These are phyloP conservation scores for Drosophila lutescens DNA, from an alignment of 2,888 invertebrate species.

Conservation along the genomic window DNA sequence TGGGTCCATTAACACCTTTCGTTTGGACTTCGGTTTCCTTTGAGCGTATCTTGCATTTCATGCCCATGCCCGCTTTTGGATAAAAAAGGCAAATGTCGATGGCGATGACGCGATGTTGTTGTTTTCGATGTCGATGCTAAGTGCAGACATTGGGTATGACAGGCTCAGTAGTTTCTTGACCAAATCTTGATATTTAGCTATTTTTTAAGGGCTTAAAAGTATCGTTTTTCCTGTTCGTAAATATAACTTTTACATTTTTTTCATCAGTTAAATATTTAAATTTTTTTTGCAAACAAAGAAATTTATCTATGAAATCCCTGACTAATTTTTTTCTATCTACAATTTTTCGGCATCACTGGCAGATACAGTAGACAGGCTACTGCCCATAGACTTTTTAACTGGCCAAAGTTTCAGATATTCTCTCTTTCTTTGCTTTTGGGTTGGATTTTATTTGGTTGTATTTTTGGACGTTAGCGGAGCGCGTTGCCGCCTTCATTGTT, in stretches of 20 bases:
- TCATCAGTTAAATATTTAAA: no score
- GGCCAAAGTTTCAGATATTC: slow-evolving; percentile 7
- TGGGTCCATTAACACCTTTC: slow-evolving; percentile 41
- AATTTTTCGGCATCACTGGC: background rate
- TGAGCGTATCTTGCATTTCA: slow-evolving; percentile 37
- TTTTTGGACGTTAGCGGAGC: slow-evolving; percentile 42
- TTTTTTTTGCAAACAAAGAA: no score
- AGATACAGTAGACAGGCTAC: background rate
- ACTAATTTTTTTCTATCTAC: background rate
- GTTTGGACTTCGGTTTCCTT: slow-evolving; percentile 17
- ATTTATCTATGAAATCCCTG: no score
- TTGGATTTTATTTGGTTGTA: slow-evolving; percentile 16
- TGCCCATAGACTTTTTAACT: slow-evolving; percentile 18
- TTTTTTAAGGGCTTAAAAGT: background rate
- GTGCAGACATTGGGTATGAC: slow-evolving; percentile 8
- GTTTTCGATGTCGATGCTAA: slow-evolving; percentile 9
- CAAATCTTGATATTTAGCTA: background rate
- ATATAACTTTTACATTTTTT: no score
- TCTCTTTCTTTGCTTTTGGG: background rate
- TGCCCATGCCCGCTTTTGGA: slow-evolving; percentile 31
- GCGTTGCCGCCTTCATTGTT: slow-evolving; percentile 53
- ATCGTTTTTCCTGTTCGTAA: background rate
- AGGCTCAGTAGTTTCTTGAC: no score
- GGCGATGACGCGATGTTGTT: slow-evolving; percentile 9
- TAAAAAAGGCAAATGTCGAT: slow-evolving; percentile 34